A percentile compares a stretch with the other conserved stretches of the same genome.
Conservation (phyloP, 2,797 vertebrate genomes). For the Pseudochirops corinnae region DNA sequence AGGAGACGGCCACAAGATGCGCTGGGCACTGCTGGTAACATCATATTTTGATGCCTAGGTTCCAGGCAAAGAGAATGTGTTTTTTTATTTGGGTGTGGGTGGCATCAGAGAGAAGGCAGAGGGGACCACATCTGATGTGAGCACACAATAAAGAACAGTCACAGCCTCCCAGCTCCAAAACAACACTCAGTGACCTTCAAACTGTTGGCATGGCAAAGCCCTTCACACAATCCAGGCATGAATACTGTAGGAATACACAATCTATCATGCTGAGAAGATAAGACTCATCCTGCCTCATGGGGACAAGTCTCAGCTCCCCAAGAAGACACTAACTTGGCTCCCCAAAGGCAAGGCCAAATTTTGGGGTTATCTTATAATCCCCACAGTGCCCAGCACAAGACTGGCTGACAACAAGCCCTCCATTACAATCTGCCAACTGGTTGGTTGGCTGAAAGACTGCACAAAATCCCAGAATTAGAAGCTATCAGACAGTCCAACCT, state of each 20-base stretch:
- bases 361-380: not conserved
- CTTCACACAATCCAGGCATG: not conserved
- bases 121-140: constrained; percentile 55
- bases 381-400: not conserved
- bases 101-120: not conserved
- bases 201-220: not conserved
- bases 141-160: not conserved
- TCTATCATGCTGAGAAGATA: not conserved
- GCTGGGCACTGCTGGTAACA: too few relatives aligned
- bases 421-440: not conserved
- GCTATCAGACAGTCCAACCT: not conserved
- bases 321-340: not conserved
- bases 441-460: not conserved
- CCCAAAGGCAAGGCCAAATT: not conserved
- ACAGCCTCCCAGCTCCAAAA: not conserved
- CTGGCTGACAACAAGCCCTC: not conserved
- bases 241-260: not conserved
- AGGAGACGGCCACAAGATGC: constrained; percentile 24
- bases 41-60: not conserved
- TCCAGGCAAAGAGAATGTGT: constrained; percentile 61
- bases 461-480: not conserved
- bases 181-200: not conserved
- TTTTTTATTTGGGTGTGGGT: constrained; percentile 64
- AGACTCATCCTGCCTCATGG: not conserved
- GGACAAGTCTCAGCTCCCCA: not conserved